A percentile compares a stretch with the other conserved stretches of the same genome.
Evolutionary conservation across 2,113 vertebrate species (phyloP).

Genomic region (Zapus hudsonius): DNA sequence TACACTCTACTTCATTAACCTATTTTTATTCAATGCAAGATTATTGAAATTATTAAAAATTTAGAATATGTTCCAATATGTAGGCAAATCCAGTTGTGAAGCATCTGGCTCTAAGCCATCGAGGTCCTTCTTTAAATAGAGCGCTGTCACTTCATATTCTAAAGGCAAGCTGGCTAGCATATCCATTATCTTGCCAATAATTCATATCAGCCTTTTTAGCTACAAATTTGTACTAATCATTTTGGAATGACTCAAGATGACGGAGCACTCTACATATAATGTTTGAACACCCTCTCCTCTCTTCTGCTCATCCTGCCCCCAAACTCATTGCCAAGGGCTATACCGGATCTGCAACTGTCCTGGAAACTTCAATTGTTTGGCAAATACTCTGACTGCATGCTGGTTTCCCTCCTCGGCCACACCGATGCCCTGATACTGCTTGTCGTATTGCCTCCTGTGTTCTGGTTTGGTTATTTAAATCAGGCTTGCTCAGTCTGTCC

Average conservation of each 20-base stretch:
- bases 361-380: background rate
- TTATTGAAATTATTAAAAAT: background rate
- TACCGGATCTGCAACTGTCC: background rate
- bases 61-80: conserved; percentile 2
- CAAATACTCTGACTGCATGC: background rate
- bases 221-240: background rate
- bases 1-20: background rate
- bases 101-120: background rate
- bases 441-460: background rate
- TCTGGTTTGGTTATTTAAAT: conserved; percentile 12
- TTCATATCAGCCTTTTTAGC: background rate
- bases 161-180: background rate
- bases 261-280: background rate
- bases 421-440: background rate
- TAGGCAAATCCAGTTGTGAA: background rate
- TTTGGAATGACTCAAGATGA: background rate
- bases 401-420: background rate
- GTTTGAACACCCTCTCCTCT: background rate
- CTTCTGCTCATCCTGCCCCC: background rate
- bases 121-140: background rate
- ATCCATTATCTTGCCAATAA: background rate
- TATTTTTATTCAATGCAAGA: background rate
- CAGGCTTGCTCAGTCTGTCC: background rate
- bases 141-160: background rate
- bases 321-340: background rate